Base-by-base conservation (phyloP, 2,888 invertebrate genomes). In the Trilocha varians region DNA sequence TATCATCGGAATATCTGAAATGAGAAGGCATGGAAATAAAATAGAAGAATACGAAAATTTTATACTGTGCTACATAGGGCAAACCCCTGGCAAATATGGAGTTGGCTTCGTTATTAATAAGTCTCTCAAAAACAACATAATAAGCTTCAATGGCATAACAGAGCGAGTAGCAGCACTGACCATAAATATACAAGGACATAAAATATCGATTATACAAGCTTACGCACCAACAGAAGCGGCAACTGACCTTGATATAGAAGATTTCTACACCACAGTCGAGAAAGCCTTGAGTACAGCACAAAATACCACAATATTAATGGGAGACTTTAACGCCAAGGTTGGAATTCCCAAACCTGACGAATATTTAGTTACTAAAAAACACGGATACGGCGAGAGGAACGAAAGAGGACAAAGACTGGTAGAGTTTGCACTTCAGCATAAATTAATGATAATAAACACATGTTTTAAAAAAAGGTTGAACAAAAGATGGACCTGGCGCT, bases 181-280 rank as follows among this genome's bases (percentile, higher is more conserved):
- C 32, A 4, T 50, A 9, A 39, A 45, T 2, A 25, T 47, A 1
- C 14, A 40, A 16, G 40, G 36, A 1, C 11, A 13, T 1, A n/a
- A n/a, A 11, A 32, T 45, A 13, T 25, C 42, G 2, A 44, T 51
- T 2, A 42, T 50, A 36, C 48, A 53, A 45, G 46, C 40, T 1
- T 55, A 55, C 15, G 49, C 49, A 6, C 53, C 52, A 2, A 53
- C 55, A 3, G 47, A 46, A 39, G 0, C 40, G 8, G 48, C 51
- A 39, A 44, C 9, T 1, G 45, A 53, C 3, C 25, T 42, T 2
- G 48, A 52, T 32, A 39, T 52, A 0, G 42, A 53, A 0, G 3
- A 18, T 2, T 55, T 55, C 14, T 53, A 55, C 13, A 32, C 8
- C 1, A 47, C 41, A 1, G 6, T 52, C 1, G 9, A 42, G 11